Evolutionary conservation across 2,888 invertebrate genomes (phyloP).

Genomic region (Synanthedon tipuliformis): DNA sequence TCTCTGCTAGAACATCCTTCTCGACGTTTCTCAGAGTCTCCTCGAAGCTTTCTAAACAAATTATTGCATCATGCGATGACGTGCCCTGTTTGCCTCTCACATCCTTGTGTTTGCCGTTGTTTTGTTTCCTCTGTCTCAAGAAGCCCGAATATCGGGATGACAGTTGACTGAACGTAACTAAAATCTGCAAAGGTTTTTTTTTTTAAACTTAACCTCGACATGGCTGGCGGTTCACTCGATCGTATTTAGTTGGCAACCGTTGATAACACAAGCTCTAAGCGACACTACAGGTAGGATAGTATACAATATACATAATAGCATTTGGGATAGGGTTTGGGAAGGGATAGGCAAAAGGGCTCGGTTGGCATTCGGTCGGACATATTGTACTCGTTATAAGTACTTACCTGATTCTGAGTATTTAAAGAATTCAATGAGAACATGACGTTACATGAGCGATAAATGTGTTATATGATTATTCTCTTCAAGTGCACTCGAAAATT

Average conservation of each 20-base stretch:
- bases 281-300: too few species aligned
- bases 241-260: too few species aligned
- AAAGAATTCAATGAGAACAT: constrained; percentile 69
- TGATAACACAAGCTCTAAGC: too few species aligned
- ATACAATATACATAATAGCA: too few species aligned
- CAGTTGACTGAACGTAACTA: constrained; percentile 64
- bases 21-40: constrained; percentile 54
- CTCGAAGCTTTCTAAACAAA: constrained; percentile 51
- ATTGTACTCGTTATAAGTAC: neutral
- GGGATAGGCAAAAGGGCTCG: too few species aligned
- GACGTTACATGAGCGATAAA: constrained; percentile 57
- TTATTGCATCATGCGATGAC: constrained; percentile 32
- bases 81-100: constrained; percentile 41
- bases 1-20: constrained; percentile 49
- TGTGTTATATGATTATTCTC: constrained; percentile 43
- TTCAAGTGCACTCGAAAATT: constrained; percentile 67
- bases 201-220: too few species aligned
- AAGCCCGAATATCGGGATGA: constrained; percentile 54
- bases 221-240: too few species aligned
- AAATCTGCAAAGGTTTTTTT: constrained; percentile 53
- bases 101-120: constrained; percentile 36
- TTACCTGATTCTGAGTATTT: constrained; percentile 66
- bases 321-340: too few species aligned
- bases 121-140: constrained; percentile 56
- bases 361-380: neutral